Evolutionary conservation across 1,140 invertebrate genomes (phyloP).

Genomic region (Drosophila watanabei): DNA sequence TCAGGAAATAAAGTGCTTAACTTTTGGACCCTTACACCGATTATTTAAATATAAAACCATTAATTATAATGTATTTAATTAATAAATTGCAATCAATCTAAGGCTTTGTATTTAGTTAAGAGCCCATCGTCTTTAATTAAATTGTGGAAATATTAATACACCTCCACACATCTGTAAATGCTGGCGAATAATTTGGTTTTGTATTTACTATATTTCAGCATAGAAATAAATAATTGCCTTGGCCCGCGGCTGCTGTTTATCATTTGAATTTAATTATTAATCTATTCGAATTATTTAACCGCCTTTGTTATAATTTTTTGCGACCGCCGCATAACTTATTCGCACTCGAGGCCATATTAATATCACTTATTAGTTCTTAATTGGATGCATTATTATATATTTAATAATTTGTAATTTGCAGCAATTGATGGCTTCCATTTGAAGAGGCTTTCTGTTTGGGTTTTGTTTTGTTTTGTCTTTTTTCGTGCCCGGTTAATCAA

Average conservation of each 20-base stretch:
- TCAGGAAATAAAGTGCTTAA: neutral
- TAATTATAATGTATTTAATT: neutral
- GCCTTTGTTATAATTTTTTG: slow-evolving; percentile 35
- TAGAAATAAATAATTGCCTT: slow-evolving; percentile 11
- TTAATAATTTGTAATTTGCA: slow-evolving; percentile 68
- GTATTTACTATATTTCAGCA: neutral
- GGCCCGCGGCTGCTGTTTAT: slow-evolving; percentile 24
- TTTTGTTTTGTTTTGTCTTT: slow-evolving; percentile 3
- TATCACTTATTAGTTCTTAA: slow-evolving; percentile 74
- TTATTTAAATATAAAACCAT: neutral
- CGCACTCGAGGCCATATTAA: slow-evolving; percentile 57
- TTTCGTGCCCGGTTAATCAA: slow-evolving; percentile 35
- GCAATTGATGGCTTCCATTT: slow-evolving; percentile 55
- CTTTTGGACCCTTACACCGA: neutral
- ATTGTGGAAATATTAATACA: neutral
- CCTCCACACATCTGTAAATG: neutral
- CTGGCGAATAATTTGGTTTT: neutral
- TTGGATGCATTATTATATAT: slow-evolving; percentile 53
- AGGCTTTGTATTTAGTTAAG: neutral
- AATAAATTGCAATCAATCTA: neutral
- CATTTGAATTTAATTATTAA: slow-evolving; percentile 37
- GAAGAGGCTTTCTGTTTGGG: slow-evolving; percentile 10
- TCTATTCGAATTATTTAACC: slow-evolving; percentile 31
- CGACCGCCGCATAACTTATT: slow-evolving; percentile 46
- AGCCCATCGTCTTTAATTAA: neutral